Evolutionary conservation across 2,797 vertebrate species (phyloP).

Genomic region (Hylomyscus alleni): DNA sequence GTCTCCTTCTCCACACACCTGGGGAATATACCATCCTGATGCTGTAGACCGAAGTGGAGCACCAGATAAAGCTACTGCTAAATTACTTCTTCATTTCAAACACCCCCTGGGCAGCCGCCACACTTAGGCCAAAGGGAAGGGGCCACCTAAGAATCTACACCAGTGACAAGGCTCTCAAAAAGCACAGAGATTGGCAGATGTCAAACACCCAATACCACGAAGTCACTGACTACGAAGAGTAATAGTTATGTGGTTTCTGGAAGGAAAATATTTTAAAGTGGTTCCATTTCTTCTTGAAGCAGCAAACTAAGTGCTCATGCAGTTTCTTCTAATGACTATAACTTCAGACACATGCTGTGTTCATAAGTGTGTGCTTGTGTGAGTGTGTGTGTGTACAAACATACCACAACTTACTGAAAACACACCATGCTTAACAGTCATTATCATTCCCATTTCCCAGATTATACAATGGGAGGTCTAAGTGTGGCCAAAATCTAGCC

Average conservation of each 20-base stretch:
- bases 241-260: background rate
- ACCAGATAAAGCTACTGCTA: background rate
- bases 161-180: background rate
- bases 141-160: background rate
- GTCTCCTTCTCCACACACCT: background rate
- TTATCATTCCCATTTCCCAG: background rate
- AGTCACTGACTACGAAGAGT: background rate
- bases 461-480: background rate
- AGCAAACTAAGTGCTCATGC: background rate
- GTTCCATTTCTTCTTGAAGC: background rate
- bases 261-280: background rate
- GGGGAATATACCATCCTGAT: background rate
- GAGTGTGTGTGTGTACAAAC: rapidly evolving
- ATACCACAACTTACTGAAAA: background rate
- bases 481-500: background rate
- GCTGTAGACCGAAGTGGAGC: background rate
- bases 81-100: background rate
- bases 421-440: background rate
- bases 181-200: background rate
- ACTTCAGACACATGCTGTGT: background rate
- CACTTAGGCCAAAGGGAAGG: background rate
- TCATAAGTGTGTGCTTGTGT: rapidly evolving
- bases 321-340: background rate
- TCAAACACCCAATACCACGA: background rate
- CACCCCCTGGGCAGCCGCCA: background rate